Evolutionary conservation across 2,113 vertebrate genomes (phyloP).

Genomic region (Craseonycteris thonglongyai): DNA sequence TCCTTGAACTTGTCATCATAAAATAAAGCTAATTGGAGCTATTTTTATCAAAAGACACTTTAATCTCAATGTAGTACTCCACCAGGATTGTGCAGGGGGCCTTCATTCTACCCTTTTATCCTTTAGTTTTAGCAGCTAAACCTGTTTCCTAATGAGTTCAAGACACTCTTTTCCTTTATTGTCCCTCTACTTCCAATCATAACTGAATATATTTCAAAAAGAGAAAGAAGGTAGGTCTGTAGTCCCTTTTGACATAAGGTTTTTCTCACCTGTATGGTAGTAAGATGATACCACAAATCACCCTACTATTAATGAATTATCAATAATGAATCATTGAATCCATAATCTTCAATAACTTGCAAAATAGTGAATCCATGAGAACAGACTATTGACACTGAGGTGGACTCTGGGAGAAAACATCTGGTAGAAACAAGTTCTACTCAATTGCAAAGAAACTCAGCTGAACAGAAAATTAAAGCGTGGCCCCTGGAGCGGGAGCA

Average conservation of each 20-base stretch:
- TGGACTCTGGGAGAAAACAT: not conserved
- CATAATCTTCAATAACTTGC: not conserved
- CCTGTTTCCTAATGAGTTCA: constrained; percentile 83
- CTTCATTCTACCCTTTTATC: constrained; percentile 87
- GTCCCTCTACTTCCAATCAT: not conserved
- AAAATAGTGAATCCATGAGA: not conserved
- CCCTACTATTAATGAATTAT: not conserved
- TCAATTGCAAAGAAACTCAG: not conserved
- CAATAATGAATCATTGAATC: not conserved
- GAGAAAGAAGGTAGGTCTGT: not conserved
- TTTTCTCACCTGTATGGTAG: not conserved
- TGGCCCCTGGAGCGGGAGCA: not conserved
- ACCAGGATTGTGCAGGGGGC: constrained; percentile 85
- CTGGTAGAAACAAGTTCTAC: not conserved
- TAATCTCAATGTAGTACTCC: constrained; percentile 90
- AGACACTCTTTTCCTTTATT: not conserved
- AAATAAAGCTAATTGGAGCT: constrained; percentile 30
- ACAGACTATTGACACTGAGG: not conserved
- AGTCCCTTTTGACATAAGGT: not conserved
- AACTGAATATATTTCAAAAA: not conserved
- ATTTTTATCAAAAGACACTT: constrained; percentile 88
- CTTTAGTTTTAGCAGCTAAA: constrained; percentile 85
- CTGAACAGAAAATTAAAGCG: not conserved
- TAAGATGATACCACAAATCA: not conserved
- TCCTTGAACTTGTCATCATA: constrained; percentile 87